These are phyloP conservation scores for Pseudomyrmex flavicornis DNA, from an alignment of 1,140 invertebrate species.

Conservation along the genomic window DNA sequence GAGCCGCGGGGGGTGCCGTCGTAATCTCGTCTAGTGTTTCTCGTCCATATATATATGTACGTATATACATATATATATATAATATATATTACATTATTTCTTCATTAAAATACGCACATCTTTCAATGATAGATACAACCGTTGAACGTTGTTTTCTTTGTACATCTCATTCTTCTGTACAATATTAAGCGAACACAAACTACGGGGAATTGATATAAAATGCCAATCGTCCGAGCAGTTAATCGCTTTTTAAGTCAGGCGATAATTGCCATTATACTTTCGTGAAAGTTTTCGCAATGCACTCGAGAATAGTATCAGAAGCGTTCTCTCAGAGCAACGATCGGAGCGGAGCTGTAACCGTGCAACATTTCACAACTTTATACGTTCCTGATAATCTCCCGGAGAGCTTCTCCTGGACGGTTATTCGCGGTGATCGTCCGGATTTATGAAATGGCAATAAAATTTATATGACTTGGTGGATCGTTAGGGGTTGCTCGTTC, in stretches of 20 bases:
- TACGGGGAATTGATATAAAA: constrained; percentile 2
- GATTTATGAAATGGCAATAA: constrained; percentile 82
- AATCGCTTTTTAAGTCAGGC: constrained; percentile 49
- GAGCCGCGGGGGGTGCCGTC: constrained; percentile 68
- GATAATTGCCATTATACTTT: constrained; percentile 61
- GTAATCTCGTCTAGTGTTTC: constrained; percentile 77
- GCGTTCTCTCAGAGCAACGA: constrained; percentile 37
- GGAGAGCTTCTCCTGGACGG: constrained; percentile 66
- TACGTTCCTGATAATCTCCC: constrained; percentile 76
- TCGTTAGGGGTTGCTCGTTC: constrained; percentile 78
- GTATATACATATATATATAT: no score
- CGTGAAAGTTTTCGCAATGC: constrained; percentile 38
- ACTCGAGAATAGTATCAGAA: constrained; percentile 30
- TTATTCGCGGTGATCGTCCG: constrained; percentile 74
- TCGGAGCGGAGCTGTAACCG: constrained; percentile 51
- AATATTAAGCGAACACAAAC: constrained; percentile 8
- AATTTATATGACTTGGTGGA: constrained; percentile 81
- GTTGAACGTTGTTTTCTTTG: background rate
- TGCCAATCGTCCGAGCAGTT: constrained; percentile 19
- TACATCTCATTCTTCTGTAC: background rate
- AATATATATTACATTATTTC: constrained; percentile 82
- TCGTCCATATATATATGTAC: no score
- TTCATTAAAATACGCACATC: constrained; percentile 80
- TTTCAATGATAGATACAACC: background rate
- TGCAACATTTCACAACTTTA: constrained; percentile 69